phyloP scores from a whole-genome alignment of 1,140 invertebrate species.

The Aphaenogaster ashmeadi region DNA sequence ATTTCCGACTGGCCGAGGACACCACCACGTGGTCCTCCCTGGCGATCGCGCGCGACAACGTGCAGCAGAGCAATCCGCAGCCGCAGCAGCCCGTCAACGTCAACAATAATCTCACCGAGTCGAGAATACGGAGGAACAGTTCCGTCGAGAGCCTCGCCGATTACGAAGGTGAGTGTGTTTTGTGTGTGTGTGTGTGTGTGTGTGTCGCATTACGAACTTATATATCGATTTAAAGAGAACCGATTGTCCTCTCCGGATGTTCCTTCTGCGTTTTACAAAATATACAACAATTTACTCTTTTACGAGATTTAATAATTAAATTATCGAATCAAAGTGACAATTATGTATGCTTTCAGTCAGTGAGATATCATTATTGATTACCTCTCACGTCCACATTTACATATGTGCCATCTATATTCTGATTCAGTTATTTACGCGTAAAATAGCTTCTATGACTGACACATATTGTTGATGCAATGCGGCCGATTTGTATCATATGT shows the following conservation, averaged over 20 bases:
- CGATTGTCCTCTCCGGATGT: background rate
- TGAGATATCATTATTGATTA: background rate
- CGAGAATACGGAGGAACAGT: slow-evolving; percentile 80
- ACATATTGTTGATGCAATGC: background rate
- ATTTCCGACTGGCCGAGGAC: slow-evolving; percentile 82
- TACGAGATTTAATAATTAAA: background rate
- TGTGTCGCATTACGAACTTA: background rate
- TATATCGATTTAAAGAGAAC: background rate
- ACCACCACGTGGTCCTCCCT: slow-evolving; percentile 84
- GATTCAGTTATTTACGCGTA: background rate
- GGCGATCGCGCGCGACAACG: slow-evolving; percentile 81
- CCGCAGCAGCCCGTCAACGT: slow-evolving; percentile 51
- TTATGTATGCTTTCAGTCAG: background rate
- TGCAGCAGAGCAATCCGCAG: slow-evolving; percentile 69
- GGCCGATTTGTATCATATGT: background rate
- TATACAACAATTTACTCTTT: background rate
- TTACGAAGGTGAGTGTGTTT: slow-evolving; percentile 82
- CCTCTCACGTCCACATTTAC: background rate
- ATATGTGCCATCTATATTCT: background rate
- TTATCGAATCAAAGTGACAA: too few relatives aligned
- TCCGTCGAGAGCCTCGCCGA: slow-evolving; percentile 85
- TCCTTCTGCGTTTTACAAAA: background rate
- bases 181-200: background rate
- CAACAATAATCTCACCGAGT: slow-evolving; percentile 83
- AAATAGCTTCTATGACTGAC: background rate